phyloP scores from a whole-genome alignment of 2,888 invertebrate species.

The Watsonalla binaria region DNA sequence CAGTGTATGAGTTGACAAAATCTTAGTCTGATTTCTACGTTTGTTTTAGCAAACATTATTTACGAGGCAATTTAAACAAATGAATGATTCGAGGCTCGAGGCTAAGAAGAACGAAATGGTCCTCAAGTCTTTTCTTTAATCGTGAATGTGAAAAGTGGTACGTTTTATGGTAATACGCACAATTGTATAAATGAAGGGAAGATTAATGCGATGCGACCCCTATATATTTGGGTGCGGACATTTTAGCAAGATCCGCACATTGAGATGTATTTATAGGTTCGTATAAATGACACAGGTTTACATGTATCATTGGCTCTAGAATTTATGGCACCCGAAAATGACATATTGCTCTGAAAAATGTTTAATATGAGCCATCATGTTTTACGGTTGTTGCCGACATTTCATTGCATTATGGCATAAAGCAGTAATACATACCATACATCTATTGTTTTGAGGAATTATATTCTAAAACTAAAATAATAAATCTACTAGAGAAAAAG shows the following conservation, averaged over 20 bases:
- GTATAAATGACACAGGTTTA: conserved; percentile 54
- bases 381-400: too few relatives aligned
- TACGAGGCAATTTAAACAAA: background rate
- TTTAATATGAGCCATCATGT: conserved; percentile 24
- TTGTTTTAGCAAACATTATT: conserved; percentile 2
- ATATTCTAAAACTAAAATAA: too few relatives aligned
- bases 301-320: conserved; percentile 46
- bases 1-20: conserved; percentile 9
- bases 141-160: conserved; percentile 22
- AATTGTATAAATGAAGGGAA: conserved; percentile 50
- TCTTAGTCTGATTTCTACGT: background rate
- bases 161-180: conserved; percentile 28
- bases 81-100: too few relatives aligned
- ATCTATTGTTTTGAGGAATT: too few relatives aligned
- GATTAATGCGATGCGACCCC: conserved; percentile 61
- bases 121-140: conserved; percentile 2
- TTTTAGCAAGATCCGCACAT: conserved; percentile 61
- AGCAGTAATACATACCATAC: too few relatives aligned
- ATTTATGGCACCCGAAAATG: conserved; percentile 42
- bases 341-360: conserved; percentile 32
- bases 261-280: conserved; percentile 65
- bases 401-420: too few relatives aligned
- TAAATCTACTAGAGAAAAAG: too few relatives aligned
- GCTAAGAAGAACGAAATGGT: conserved; percentile 1
- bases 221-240: conserved; percentile 60